Percentiles rank a stretch among this genome's conserved stretches.
Conservation (phyloP, 2,797 vertebrate species). For the Mormyrops attenuatus region DNA sequence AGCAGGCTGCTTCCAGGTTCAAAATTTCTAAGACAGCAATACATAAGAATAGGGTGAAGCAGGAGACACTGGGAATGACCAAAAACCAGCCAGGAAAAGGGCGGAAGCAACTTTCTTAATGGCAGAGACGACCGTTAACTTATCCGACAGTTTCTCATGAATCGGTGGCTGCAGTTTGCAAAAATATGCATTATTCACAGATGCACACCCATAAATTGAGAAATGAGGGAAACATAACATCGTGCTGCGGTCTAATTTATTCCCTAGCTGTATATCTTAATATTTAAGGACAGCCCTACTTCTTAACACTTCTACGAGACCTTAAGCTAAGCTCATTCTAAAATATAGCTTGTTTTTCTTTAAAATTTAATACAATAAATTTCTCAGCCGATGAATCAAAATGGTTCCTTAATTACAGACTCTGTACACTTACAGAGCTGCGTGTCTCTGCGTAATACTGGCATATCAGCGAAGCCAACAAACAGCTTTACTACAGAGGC, state of each 20-base stretch:
- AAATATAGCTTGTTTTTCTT: not conserved
- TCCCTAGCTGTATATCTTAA: not conserved
- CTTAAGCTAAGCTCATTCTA: not conserved
- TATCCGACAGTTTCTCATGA: too few relatives aligned
- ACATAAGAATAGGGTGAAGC: too few relatives aligned
- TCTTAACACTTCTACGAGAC: not conserved
- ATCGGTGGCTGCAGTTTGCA: not conserved
- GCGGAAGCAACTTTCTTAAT: too few relatives aligned
- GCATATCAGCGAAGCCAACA: not conserved
- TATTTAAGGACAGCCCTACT: not conserved
- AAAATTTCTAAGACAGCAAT: too few relatives aligned
- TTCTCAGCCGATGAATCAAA: not conserved
- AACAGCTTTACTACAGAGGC: not conserved
- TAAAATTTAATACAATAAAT: not conserved
- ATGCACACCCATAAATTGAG: not conserved
- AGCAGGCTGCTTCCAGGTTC: too few relatives aligned
- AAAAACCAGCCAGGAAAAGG: too few relatives aligned
- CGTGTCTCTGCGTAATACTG: not conserved
- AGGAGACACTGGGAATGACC: too few relatives aligned
- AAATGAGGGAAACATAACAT: not conserved
- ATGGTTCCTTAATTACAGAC: not conserved
- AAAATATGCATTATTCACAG: not conserved
- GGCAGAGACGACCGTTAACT: too few relatives aligned
- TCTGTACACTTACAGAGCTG: not conserved
- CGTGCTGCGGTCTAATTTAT: not conserved